A percentile compares a stretch with the other conserved stretches of the same genome.
phyloP scores from a whole-genome alignment of 1,140 invertebrate genomes.

The Pseudomyrmex pallidus region DNA sequence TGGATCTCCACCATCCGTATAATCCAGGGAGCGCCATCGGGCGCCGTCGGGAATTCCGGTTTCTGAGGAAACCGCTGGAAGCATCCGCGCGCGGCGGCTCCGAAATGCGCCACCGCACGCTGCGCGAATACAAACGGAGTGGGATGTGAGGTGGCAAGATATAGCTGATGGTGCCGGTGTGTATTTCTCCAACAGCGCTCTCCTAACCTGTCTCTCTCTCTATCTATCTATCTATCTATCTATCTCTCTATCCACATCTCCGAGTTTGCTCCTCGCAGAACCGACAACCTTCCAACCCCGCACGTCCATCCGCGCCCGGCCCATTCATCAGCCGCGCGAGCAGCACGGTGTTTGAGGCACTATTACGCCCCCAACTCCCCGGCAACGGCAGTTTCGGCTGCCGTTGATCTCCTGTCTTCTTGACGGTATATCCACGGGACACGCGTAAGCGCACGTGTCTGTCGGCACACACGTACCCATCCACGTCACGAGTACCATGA shows the following conservation, averaged over 20 bases:
- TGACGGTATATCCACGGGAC: conserved; percentile 47
- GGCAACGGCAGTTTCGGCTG: conserved; percentile 52
- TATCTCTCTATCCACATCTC: conserved; percentile 4
- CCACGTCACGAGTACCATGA: background rate
- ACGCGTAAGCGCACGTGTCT: background rate
- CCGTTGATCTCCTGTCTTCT: conserved; percentile 50
- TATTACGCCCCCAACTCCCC: conserved; percentile 50
- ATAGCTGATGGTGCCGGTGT: background rate
- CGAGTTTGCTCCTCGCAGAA: background rate
- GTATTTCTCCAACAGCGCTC: background rate
- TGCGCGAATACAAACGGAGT: conserved; percentile 46
- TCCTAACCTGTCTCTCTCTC: too few relatives aligned
- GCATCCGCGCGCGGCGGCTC: conserved; percentile 30
- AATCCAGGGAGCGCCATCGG: background rate
- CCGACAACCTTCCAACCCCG: conserved; percentile 45
- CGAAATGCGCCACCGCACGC: conserved; percentile 59
- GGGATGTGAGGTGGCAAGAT: background rate
- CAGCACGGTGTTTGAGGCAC: conserved; percentile 67
- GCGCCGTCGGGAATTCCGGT: conserved; percentile 60
- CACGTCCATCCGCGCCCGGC: conserved; percentile 40
- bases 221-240: too few relatives aligned
- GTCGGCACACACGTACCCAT: background rate
- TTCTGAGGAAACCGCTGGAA: conserved; percentile 69
- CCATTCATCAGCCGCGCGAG: conserved; percentile 62
- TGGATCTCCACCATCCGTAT: conserved; percentile 23